Evolutionary conservation across 2,888 invertebrate genomes (phyloP).

Genomic region (Drosophila planitibia): DNA sequence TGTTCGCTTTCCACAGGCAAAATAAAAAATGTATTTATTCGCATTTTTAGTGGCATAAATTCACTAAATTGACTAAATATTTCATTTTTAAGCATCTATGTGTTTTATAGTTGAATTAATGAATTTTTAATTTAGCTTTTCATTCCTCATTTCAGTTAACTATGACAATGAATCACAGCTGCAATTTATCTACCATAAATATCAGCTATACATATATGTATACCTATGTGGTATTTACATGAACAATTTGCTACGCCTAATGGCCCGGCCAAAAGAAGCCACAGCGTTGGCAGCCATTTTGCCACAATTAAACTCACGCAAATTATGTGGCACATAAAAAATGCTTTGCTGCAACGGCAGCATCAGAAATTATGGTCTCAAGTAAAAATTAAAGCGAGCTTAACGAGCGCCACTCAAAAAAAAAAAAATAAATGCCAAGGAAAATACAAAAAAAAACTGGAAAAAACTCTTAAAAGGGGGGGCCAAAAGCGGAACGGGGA

Average conservation of each 20-base stretch:
- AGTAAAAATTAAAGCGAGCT: constrained; percentile 79
- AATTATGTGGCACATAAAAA: constrained; percentile 66
- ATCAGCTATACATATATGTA: too few species aligned
- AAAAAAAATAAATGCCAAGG: not conserved
- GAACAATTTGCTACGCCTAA: constrained; percentile 58
- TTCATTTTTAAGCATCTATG: not conserved
- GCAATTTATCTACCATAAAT: not conserved
- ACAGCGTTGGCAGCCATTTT: constrained; percentile 30
- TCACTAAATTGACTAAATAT: not conserved
- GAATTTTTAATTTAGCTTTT: not conserved
- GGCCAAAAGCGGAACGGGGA: constrained; percentile 11
- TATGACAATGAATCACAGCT: not conserved
- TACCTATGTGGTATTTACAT: constrained; percentile 3
- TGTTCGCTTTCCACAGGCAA: not conserved
- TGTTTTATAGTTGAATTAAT: not conserved
- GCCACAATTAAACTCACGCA: constrained; percentile 76
- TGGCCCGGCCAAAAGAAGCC: constrained; percentile 44
- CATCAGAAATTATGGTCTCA: constrained; percentile 70
- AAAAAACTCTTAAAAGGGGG: not conserved
- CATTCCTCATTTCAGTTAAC: not conserved
- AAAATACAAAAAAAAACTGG: constrained; percentile 7
- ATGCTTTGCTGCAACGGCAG: constrained; percentile 30
- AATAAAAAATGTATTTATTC: not conserved
- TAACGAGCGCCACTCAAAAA: constrained; percentile 69
- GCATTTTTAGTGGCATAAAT: not conserved